Conservation (phyloP, 2,113 vertebrate species). For the Gymnarchus niloticus region DNA sequence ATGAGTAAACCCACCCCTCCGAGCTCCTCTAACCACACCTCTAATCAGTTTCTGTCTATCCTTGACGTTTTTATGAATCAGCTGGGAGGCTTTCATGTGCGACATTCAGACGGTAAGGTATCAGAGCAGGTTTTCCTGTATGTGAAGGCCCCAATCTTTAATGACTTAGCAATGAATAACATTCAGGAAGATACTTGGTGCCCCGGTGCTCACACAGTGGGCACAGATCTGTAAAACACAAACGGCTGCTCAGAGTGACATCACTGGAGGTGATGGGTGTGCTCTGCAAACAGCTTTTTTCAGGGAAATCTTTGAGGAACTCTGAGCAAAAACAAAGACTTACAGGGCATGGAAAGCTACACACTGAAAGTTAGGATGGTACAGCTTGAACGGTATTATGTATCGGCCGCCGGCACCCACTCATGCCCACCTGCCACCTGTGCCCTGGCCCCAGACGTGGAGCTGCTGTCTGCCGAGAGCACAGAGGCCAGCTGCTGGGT, state of each 20-base stretch:
- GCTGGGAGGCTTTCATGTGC: neutral
- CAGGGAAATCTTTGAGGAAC: constrained; percentile 7
- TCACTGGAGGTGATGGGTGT: constrained; percentile 26
- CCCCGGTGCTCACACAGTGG: constrained; percentile 2
- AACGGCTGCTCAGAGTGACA: constrained; percentile 30
- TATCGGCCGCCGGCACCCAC: neutral
- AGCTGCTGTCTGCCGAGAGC: constrained; percentile 59
- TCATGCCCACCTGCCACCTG: neutral
- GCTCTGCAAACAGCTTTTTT: constrained; percentile 12
- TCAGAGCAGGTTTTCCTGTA: neutral
- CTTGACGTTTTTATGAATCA: neutral
- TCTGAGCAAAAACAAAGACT: neutral
- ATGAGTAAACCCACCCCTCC: constrained; percentile 27
- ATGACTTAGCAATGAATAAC: neutral
- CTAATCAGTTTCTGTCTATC: neutral
- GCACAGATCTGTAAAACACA: constrained; percentile 23
- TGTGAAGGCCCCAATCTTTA: neutral
- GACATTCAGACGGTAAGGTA: neutral
- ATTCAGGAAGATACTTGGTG: neutral
- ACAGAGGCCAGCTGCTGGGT: constrained; percentile 67
- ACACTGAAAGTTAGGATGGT: neutral
- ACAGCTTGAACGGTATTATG: neutral
- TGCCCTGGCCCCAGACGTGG: constrained; percentile 51
- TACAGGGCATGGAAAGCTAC: neutral
- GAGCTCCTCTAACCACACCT: neutral